Evolutionary conservation across 1,140 invertebrate genomes (phyloP), one percentile per base, ranked within the genome.

Genomic region (Panagrolaimus sp.): DNA sequence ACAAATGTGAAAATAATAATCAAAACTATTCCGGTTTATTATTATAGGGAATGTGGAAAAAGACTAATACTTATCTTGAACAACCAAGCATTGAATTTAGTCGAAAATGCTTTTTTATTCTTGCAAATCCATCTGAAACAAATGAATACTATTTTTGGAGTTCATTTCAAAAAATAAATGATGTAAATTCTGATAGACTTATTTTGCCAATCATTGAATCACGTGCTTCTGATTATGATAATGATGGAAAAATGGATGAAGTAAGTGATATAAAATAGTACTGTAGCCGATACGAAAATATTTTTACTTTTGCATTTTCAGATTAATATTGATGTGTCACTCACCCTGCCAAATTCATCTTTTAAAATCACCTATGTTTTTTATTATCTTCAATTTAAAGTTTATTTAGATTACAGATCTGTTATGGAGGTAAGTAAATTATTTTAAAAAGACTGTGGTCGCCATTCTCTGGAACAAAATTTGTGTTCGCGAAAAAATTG

Each of bases 1-100:
- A 38, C 2, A 38, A 38, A 4, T 38, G 2, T 38, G 7, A 62
- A 62, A n/a, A 62, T 16, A 62, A 5, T 27, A 2, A 23, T 5
- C 2, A 1, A 27, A 14, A 62, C 5, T 4, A 16, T 31, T 16
- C 23, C 23, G 1, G 38, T 27, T 27, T 20, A 25, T 27, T 62
- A 5, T 31, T 14, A 20, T 43, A 67, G 66, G 66, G 66, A 20
- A 38, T 67, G n/a, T 67, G 66, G 66, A 27, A 57, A 16, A 67
- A 67, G 38, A 44, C 57, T 20, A 57, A 67, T 42, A 38, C 57
- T 16, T 67, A 67, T 57, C 66, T 48, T 16, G 66, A 67, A 31
- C 66, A 67, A 57, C 66, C 66, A 20, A 27, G 14, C 9, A 57
- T 67, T n/a, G 66, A 67, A n/a, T 67, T 57, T 44, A 31, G n/a